Conservation (phyloP, 2,888 invertebrate genomes). For the Lagria hirta region DNA sequence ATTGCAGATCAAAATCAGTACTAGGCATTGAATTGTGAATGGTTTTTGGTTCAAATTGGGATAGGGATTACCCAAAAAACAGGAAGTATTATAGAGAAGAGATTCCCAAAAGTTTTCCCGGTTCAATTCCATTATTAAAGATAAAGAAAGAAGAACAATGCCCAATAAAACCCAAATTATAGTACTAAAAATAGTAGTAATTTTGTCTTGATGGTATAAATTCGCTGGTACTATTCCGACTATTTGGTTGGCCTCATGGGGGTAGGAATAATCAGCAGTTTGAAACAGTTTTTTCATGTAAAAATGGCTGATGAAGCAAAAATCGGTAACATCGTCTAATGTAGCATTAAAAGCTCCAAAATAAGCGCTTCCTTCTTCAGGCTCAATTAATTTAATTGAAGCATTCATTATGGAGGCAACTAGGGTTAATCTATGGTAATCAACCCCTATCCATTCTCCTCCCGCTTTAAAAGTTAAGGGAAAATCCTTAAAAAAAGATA, state of each 20-base stretch:
- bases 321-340: constrained; percentile 8
- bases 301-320: constrained; percentile 17
- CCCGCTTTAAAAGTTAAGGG: constrained; percentile 5
- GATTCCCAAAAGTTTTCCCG: no score
- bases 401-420: constrained; percentile 13
- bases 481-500: constrained; percentile 9
- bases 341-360: constrained; percentile 3
- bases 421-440: constrained; percentile 1
- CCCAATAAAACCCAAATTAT: no score
- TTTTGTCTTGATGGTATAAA: no score
- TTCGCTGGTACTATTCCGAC: no score
- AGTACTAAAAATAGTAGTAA: no score
- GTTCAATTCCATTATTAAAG: no score
- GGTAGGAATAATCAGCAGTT: constrained; percentile 9
- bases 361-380: constrained; percentile 1
- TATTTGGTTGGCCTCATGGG: constrained; percentile 7
- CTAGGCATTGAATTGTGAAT: background rate
- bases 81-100: no score
- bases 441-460: constrained; percentile 6
- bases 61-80: no score
- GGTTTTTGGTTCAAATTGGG: background rate
- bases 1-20: constrained; percentile 1
- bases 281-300: constrained; percentile 8
- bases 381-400: constrained; percentile 8
- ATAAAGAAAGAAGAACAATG: no score